These are phyloP conservation scores for Myotis planiceps DNA, from an alignment of 2,797 vertebrate genomes.

Conservation along the genomic window DNA sequence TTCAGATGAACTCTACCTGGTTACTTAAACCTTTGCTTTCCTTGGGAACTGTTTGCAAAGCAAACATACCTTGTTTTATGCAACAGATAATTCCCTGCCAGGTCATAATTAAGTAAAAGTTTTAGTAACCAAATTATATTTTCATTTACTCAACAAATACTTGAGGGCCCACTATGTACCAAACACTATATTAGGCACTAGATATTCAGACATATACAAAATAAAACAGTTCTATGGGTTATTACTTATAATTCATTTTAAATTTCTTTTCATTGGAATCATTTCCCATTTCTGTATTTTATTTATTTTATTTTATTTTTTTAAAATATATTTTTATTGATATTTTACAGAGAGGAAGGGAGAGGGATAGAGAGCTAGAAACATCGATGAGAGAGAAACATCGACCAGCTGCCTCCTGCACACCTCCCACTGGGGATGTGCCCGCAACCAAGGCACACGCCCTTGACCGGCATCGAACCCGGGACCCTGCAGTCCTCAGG, in stretches of 20 bases:
- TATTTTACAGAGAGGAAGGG: no score
- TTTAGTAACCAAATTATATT: conserved; percentile 46
- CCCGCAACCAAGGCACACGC: no score
- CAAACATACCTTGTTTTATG: conserved; percentile 38
- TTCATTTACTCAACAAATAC: conserved; percentile 2
- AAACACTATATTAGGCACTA: background rate
- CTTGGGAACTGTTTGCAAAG: conserved; percentile 8
- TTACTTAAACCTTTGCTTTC: conserved; percentile 21
- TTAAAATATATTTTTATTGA: no score
- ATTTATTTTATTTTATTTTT: conserved; percentile 45
- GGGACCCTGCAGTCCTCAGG: no score
- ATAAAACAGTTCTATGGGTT: background rate
- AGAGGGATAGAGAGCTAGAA: no score
- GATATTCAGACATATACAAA: background rate
- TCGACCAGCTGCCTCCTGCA: no score
- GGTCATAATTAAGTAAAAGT: conserved; percentile 13
- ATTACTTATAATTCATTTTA: conserved; percentile 1
- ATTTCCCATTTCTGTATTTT: conserved; percentile 30
- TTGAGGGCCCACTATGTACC: background rate
- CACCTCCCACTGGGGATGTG: no score
- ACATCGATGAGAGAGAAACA: no score
- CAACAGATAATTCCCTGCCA: conserved; percentile 25
- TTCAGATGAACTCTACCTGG: background rate
- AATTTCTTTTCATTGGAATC: background rate
- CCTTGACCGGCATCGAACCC: no score